Base-by-base conservation (phyloP, 1,140 invertebrate genomes). In the Hetaerina americana region DNA sequence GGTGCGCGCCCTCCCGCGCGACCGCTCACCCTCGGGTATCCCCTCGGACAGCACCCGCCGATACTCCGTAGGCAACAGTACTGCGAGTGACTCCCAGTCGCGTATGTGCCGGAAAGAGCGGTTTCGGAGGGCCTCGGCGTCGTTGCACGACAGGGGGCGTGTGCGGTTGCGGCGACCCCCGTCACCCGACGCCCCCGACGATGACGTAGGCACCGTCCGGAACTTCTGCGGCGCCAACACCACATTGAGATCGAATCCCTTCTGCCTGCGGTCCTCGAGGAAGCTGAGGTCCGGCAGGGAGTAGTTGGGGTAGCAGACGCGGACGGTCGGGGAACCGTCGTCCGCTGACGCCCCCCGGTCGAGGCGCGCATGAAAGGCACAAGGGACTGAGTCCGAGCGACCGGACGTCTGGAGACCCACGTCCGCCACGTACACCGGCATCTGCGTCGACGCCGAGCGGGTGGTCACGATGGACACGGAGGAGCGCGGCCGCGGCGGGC, bases 281-380 rank as follows among this genome's bases (percentile, higher is more conserved):
- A 96, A 96, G 70, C 88, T 90, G 69, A 96, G 84, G 81, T 96
- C 92, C 12, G 94, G 94, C 66, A 96, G 80, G 0, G 93, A 90
- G 77, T 96, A 96, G 81, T 93, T 95, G 18, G 94, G 94, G 83
- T 95, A 96, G 73, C 94, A 88, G 66, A 96, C 90, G 78, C 94
- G 95, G 15, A 96, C 90, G 3, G 92, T 90, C 72, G 18, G 18
- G 1, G 18, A 27, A 3, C 27, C 70, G 69, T 40, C 71, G 49
- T 69, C 28, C 26, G 24, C 27, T 68, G 26, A 73, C 69, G 49
- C 49, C 31, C 12, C 27, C 72, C 18, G 73, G 68, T 15, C 29
- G 57, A n/a, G 40, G 26, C 28, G 71, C 31, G n/a, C 40, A 57
- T 57, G 40, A n/a, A 57, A 57, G 40, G 40, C 40, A 57, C 40